A percentile compares a stretch with the other conserved stretches of the same genome.
Evolutionary conservation across 2,113 vertebrate species (phyloP).

Genomic region (Sturnira hondurensis): DNA sequence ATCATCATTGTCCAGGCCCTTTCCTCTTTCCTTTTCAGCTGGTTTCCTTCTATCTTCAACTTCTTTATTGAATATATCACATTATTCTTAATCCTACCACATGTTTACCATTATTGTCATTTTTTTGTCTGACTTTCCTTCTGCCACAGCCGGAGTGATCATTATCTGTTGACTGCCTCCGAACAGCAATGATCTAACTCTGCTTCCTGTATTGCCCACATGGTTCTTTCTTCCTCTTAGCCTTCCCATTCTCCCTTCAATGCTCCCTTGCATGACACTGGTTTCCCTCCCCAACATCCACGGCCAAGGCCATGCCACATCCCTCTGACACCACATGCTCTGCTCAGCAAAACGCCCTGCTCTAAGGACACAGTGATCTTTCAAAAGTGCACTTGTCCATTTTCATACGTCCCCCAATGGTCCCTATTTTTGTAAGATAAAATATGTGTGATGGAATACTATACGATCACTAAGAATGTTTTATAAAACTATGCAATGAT

Average conservation of each 20-base stretch:
- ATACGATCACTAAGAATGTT: not conserved
- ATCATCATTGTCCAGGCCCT: not conserved
- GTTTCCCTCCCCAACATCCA: not conserved
- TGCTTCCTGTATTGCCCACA: not conserved
- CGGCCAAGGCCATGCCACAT: not conserved
- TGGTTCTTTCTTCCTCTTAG: not conserved
- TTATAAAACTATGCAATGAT: not conserved
- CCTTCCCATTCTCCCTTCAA: not conserved
- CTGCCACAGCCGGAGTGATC: not conserved
- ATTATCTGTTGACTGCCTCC: not conserved
- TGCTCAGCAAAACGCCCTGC: not conserved
- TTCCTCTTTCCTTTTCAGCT: not conserved
- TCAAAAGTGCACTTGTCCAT: not conserved
- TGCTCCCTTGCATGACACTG: not conserved
- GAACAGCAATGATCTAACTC: not conserved
- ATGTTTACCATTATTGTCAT: not conserved
- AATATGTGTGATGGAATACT: not conserved
- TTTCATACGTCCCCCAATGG: not conserved
- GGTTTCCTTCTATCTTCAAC: not conserved
- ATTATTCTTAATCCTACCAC: not conserved
- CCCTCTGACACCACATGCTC: fast-evolving
- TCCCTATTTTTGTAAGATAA: not conserved
- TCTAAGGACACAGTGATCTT: not conserved
- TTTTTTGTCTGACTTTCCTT: not conserved
- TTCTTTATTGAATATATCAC: not conserved